Base-by-base conservation (phyloP, 2,888 invertebrate species). In the Trichacis sp. region DNA sequence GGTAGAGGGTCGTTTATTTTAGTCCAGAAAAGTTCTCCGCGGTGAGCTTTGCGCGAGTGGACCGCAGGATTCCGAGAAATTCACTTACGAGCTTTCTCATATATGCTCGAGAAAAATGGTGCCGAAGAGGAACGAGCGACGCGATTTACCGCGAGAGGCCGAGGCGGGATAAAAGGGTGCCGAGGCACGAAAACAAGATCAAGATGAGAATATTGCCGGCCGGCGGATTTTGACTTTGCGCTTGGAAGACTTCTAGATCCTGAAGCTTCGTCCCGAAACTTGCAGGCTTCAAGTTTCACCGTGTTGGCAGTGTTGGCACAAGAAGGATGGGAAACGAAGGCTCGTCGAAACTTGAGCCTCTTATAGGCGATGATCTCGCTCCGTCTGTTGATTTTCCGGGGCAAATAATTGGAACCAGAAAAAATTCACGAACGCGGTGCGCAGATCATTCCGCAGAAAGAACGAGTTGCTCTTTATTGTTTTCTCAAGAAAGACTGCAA, bases 51-150 rank as follows among this genome's bases (percentile, higher is more conserved):
- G 58, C 53, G 51, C 59, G 63, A 62, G 59, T 62, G 53, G 60
- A 67, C 59, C 60, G 49, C 55, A 30, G 57, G 58, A 66, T 24
- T 59, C 62, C 59, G 40, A 29, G 38, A 55, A 70, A 67, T 61
- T 60, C 64, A 58, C 64, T 59, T 72, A 74, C 60, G 48, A 64
- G 68, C 57, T 57, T 68, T 53, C 68, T 73, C 71, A 61, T 71
- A 64, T 71, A 72, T 74, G 73, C 73, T 67, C 40, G 66, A 71
- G 74, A 77, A 74, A 77, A 78, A 78, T 77, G 70, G 61, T 67
- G 66, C 63, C 61, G 71, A 70, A 70, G 65, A 58, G 71, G 61
- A 58, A 12, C 60, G 46, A 54, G 65, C 62, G 69, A 64, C 66
- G 59, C 66, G 64, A 64, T 70, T 70, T 71, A 69, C 65, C 66